Base-by-base conservation (phyloP, 2,888 invertebrate species). In the Athetis lepigone region DNA sequence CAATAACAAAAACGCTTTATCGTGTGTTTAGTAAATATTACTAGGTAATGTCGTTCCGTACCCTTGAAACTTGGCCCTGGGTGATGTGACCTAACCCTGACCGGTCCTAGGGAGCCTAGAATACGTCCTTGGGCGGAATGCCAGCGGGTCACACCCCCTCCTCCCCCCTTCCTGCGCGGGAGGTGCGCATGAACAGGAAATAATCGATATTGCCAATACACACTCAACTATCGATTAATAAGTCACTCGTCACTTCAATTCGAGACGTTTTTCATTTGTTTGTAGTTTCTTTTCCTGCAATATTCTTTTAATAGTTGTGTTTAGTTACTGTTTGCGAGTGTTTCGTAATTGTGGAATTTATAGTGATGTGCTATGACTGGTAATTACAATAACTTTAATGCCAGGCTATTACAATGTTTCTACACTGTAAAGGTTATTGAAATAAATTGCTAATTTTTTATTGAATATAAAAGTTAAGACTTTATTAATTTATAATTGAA, bases 81-180 rank as follows among this genome's bases (percentile, higher is more conserved):
- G 47, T 37, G 55, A 47, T 63, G 43, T 63, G 85, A 84, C 82
- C 84, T 85, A 87, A 85, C 95, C 92, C 85, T 92, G 93, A 92
- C 93, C 91, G 61, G 81, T 89, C 88, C 90, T 91, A 92, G 92
- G 90, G 81, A 86, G 83, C 87, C 90, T 92, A 90, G 88, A 76
- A 73, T 63, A 81, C 79, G 92, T 90, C 93, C 93, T 91, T 91
- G 94, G 93, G 92, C 92, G 74, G 39, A 36, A 62, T 88, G 92
- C 94, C 92, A 93, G 81, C 59, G 18, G 45, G 19, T 21, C 25
- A 80, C 36, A 70, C 79, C 63, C 77, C 67, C 71, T 73, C 61
- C 6, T 1, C 68, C 52, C 54, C 55, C 67, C 37, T 36, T 37
- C 45, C 43, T 42, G 54, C 51, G 46, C 70, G 83, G 80, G 79